These are phyloP conservation scores for Saccostrea cuccullata DNA, from an alignment of 1,140 invertebrate species.

Conservation along the genomic window DNA sequence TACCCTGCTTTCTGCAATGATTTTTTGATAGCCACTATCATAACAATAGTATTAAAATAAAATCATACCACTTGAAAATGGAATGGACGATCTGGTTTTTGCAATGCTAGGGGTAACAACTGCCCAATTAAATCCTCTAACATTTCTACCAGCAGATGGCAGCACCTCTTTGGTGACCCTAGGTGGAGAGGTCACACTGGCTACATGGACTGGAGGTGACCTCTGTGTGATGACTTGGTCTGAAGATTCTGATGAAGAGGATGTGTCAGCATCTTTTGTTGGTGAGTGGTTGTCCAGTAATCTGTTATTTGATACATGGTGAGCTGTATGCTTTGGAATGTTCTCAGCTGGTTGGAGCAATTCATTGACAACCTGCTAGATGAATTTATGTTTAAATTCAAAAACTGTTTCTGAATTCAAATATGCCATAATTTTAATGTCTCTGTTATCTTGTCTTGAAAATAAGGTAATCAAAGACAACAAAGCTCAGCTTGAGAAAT, in stretches of 20 bases:
- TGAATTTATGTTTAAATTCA: not conserved
- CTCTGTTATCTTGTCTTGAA: no score
- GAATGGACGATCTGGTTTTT: not conserved
- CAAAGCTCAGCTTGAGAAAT: no score
- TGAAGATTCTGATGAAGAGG: not conserved
- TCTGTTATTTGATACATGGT: slow-evolving; percentile 8
- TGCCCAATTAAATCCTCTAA: slow-evolving; percentile 35
- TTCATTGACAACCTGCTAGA: slow-evolving; percentile 45
- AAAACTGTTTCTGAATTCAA: not conserved
- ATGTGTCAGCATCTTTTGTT: slow-evolving; percentile 1
- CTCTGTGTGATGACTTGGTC: not conserved
- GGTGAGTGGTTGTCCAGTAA: not conserved
- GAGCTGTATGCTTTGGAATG: slow-evolving; percentile 13
- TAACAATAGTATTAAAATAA: not conserved
- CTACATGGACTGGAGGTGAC: slow-evolving; percentile 21
- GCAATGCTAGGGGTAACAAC: slow-evolving; percentile 33
- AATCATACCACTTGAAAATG: not conserved
- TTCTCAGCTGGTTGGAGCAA: slow-evolving; percentile 39
- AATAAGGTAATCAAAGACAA: no score
- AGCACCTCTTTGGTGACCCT: slow-evolving; percentile 47
- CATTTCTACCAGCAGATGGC: not conserved
- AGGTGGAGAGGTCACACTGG: slow-evolving; percentile 36
- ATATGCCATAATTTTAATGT: no score
- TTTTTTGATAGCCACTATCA: no score
- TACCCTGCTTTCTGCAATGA: no score